These are phyloP conservation scores for Gasterosteus aculeatus DNA, from an alignment of 2,113 vertebrate species.

Conservation along the genomic window DNA sequence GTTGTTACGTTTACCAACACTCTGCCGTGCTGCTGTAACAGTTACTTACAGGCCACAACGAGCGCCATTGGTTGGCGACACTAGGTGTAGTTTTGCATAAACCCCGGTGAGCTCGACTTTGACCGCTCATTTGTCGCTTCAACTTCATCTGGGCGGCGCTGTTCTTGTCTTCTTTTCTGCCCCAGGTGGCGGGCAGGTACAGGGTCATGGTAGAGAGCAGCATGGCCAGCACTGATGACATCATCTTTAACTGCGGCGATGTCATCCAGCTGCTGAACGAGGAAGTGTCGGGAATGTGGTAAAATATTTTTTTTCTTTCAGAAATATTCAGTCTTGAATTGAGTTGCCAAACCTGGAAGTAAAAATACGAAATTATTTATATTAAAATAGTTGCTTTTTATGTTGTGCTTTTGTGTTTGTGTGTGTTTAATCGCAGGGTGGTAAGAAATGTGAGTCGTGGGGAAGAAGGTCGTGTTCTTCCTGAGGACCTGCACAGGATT, in stretches of 20 bases:
- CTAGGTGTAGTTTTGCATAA: not conserved
- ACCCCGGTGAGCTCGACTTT: no score
- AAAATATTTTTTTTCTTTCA: slow-evolving; percentile 36
- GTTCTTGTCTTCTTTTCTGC: slow-evolving; percentile 1
- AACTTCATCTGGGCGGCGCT: no score
- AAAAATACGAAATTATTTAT: not conserved
- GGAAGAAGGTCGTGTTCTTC: slow-evolving; percentile 86
- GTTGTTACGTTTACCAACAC: not conserved
- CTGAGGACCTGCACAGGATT: slow-evolving; percentile 87
- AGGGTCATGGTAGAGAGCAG: slow-evolving; percentile 86
- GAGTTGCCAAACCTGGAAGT: not conserved
- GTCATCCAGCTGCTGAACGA: slow-evolving; percentile 87
- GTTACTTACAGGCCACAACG: not conserved
- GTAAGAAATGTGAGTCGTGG: slow-evolving; percentile 90
- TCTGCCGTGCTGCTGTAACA: not conserved
- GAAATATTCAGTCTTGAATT: not conserved
- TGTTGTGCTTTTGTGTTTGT: not conserved
- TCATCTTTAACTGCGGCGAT: slow-evolving; percentile 89
- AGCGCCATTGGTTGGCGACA: not conserved
- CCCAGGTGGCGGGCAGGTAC: slow-evolving; percentile 87
- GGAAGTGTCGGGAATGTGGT: slow-evolving; percentile 86
- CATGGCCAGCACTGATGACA: slow-evolving; percentile 85
- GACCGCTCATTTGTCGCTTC: no score
- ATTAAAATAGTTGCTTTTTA: not conserved
- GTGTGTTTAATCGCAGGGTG: slow-evolving; percentile 75